Base-by-base conservation (phyloP, 2,888 invertebrate species). In the Selenia dentaria region DNA sequence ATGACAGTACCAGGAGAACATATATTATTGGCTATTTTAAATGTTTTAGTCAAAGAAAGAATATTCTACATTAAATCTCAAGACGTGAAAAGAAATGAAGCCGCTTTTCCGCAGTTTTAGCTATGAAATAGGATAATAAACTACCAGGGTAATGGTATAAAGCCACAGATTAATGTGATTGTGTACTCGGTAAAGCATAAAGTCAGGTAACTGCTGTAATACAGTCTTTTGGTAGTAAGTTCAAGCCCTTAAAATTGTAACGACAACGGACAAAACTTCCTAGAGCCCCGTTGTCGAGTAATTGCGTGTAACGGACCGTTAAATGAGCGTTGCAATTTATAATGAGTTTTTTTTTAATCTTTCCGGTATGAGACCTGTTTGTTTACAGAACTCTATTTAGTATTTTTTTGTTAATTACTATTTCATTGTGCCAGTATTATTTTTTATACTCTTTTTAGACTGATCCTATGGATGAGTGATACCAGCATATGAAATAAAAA, bases 311-410 rank as follows among this genome's bases (percentile, higher is more conserved):
- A 85, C 79, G 80, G 71, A 80, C 79, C 87, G 83, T 74, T 78
- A 86, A 88, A 89, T 83, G 83, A 84, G 83, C 78, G 74, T 73
- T 83, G 82, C 84, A 81, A 83, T 81, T 79, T 84, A 75, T 83
- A 83, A 86, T 85, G 79, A 83, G 74, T 69, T 73, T 52, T 72
- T 64, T 55, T 62, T 57, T 55, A 51, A 5, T 40, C 47, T 46
- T 51, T 52, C 57, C 64, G 54, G 61, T 52, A 52, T 16, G 11
- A 32, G 9, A 59, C 52, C 50, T 56, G 61, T 64, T 71, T 69
- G 62, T 69, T 70, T 72, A 62, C 64, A 35, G 33, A 39, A 49
- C 36, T 32, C 40, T 44, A 54, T n/a, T n/a, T n/a, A 59, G 52
- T 59, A 27, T 50, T 55, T 49, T 46, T 49, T 43, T 35, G 27